These are phyloP conservation scores for Bombycilla garrulus DNA, from an alignment of 2,113 vertebrate species.

Conservation along the genomic window DNA sequence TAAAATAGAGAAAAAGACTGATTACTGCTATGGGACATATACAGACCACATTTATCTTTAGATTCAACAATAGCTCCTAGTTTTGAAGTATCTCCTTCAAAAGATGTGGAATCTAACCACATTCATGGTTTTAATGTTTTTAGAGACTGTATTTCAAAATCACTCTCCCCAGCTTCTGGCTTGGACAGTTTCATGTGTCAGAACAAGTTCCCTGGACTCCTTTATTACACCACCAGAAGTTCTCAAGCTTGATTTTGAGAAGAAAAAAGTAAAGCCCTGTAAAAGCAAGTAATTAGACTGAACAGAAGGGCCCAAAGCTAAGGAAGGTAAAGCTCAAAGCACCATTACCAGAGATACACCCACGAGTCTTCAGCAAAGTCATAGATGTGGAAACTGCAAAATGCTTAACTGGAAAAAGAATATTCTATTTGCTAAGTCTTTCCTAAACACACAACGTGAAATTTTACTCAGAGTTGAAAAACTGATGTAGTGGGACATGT, in stretches of 20 bases:
- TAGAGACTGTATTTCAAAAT: not conserved
- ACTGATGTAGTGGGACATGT: not conserved
- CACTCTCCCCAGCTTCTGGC: not conserved
- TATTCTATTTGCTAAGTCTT: not conserved
- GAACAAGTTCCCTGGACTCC: slow-evolving; percentile 39
- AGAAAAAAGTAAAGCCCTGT: slow-evolving; percentile 7
- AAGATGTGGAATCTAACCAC: not conserved
- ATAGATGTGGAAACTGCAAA: not conserved
- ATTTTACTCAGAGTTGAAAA: not conserved
- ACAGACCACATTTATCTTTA: not conserved
- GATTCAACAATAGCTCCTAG: not conserved
- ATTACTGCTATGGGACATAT: not conserved
- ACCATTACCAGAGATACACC: not conserved
- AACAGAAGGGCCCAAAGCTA: slow-evolving; percentile 22
- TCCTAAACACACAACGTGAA: not conserved
- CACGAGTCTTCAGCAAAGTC: not conserved
- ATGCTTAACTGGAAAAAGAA: not conserved
- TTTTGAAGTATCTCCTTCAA: not conserved
- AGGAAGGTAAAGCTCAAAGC: slow-evolving; percentile 37
- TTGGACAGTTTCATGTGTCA: not conserved
- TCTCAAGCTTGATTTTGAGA: slow-evolving; percentile 69
- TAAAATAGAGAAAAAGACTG: not conserved
- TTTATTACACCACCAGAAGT: slow-evolving; percentile 47
- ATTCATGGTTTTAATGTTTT: not conserved
- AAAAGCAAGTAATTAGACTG: not conserved